phyloP scores from a whole-genome alignment of 2,797 vertebrate genomes.

The Podarcis lilfordi region DNA sequence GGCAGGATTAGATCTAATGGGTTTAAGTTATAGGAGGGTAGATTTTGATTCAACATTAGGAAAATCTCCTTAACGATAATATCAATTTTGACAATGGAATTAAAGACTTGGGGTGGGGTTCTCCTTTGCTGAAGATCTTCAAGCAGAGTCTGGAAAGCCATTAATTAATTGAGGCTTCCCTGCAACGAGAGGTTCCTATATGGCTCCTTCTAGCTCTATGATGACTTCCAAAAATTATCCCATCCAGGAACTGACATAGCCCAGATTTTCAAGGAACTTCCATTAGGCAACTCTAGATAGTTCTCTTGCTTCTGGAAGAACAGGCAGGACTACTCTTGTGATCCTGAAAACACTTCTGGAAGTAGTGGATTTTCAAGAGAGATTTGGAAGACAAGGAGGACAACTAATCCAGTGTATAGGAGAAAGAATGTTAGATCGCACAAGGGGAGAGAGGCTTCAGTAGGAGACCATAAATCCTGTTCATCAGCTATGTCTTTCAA shows the following conservation, averaged over 20 bases:
- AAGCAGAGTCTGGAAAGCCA: not conserved
- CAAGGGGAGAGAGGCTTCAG: rapidly evolving
- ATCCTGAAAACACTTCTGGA: not conserved
- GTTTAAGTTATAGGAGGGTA: not conserved
- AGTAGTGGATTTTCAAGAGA: not conserved
- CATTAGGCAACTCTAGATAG: not conserved
- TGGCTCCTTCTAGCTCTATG: not conserved
- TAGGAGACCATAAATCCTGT: not conserved
- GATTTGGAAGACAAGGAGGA: not conserved
- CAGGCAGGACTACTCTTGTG: not conserved
- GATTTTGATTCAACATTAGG: not conserved
- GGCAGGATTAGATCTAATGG: not conserved
- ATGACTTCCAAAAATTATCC: not conserved
- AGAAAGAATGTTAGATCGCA: not conserved
- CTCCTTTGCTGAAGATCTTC: not conserved
- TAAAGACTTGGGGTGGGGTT: not conserved
- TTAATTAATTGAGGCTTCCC: not conserved
- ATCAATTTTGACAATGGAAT: not conserved
- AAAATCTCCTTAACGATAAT: not conserved
- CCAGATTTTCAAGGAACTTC: not conserved
- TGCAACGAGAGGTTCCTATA: not conserved
- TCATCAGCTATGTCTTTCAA: not conserved
- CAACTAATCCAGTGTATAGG: not conserved
- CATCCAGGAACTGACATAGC: not conserved
- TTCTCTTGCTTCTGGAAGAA: not conserved